Conservation (phyloP, 2,888 invertebrate species). For the Incurvaria masculella region DNA sequence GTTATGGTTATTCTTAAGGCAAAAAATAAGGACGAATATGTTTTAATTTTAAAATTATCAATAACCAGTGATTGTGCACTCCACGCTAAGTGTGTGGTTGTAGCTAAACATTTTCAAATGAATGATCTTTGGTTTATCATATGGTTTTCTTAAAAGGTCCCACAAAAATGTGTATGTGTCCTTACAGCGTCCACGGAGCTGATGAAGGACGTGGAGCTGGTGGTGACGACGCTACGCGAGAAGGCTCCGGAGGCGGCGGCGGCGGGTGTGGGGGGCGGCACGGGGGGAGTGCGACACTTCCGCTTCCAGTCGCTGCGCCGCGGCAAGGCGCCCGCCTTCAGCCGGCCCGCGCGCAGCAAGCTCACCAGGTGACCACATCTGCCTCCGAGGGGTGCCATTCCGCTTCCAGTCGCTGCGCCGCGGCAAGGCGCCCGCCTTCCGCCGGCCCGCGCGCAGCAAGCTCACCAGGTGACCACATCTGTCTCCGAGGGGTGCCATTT, state of each 20-base stretch:
- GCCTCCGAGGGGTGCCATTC: constrained; percentile 26
- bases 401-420: constrained; percentile 42
- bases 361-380: constrained; percentile 37
- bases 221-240: constrained; percentile 82
- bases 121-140: not conserved
- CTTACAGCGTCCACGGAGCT: constrained; percentile 68
- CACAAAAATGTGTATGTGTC: not conserved
- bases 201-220: constrained; percentile 83
- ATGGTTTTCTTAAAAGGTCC: not conserved
- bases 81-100: not conserved
- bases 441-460: constrained; percentile 37
- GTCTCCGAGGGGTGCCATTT: constrained; percentile 41
- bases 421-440: constrained; percentile 30
- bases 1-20: too few species aligned
- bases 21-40: too few species aligned
- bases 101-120: not conserved
- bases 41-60: not conserved
- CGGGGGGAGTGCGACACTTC: constrained; percentile 37
- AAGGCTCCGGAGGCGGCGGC: constrained; percentile 37
- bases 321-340: constrained; percentile 30
- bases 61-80: too few species aligned
- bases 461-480: constrained; percentile 41
- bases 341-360: constrained; percentile 37
- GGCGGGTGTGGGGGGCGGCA: constrained; percentile 28
- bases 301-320: constrained; percentile 42